These are phyloP conservation scores for Drosophila subquinaria DNA, from an alignment of 2,888 invertebrate genomes.

Conservation along the genomic window DNA sequence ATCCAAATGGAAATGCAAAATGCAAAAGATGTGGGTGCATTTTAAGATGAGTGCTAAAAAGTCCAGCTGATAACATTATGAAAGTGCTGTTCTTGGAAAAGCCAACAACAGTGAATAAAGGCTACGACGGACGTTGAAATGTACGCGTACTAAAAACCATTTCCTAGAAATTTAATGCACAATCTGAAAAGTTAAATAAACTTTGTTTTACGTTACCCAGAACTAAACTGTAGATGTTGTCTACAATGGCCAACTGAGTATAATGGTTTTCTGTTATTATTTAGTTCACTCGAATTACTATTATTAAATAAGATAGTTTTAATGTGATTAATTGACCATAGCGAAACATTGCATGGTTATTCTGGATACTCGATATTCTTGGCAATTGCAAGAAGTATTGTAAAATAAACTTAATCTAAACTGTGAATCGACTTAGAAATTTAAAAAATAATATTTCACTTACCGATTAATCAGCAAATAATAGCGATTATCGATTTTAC, in stretches of 20 bases:
- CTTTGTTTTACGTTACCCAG: neutral
- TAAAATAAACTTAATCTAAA: too few species aligned
- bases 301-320: neutral
- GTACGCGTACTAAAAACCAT: neutral
- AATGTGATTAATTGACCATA: neutral
- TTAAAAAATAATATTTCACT: too few species aligned
- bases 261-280: neutral
- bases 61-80: slow-evolving; percentile 2
- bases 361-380: neutral
- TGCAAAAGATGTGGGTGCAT: neutral
- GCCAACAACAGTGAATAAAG: neutral
- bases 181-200: neutral
- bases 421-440: too few species aligned
- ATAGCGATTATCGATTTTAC: too few species aligned
- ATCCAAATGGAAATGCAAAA: neutral
- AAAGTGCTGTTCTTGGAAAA: neutral
- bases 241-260: neutral
- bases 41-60: neutral
- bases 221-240: neutral
- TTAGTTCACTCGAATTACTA: neutral
- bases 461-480: too few species aligned
- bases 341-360: neutral
- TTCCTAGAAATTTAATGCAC: neutral
- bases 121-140: neutral
- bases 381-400: neutral